Conservation (phyloP, 1,140 invertebrate species). For the Daktulosphaira vitifoliae region DNA sequence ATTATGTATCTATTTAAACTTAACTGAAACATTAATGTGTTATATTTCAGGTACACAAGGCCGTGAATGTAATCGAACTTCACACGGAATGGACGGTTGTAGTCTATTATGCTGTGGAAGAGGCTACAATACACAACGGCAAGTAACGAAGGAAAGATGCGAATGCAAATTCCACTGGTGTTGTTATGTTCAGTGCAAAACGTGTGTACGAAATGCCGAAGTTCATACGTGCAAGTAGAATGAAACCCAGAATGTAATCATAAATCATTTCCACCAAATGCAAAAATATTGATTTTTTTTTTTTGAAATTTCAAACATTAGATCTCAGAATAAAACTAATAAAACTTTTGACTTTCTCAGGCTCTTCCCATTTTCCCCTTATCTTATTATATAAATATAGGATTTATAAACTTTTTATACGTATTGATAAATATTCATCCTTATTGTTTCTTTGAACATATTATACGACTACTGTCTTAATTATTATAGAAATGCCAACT, state of each 20-base stretch:
- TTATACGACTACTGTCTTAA: too few species aligned
- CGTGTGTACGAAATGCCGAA: constrained; percentile 34
- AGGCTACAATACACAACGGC: constrained; percentile 31
- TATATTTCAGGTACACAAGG: constrained; percentile 59
- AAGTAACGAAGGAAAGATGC: constrained; percentile 34
- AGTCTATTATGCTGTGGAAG: constrained; percentile 35
- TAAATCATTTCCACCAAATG: not conserved
- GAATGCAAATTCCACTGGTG: constrained; percentile 39
- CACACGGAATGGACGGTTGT: constrained; percentile 65
- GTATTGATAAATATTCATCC: not conserved
- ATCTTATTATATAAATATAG: not conserved
- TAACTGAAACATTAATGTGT: too few species aligned
- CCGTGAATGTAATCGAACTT: constrained; percentile 70
- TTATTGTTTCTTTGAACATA: constrained; percentile 1
- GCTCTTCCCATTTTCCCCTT: not conserved
- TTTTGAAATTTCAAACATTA: constrained; percentile 18
- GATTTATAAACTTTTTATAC: too few species aligned
- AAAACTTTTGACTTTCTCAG: constrained; percentile 19
- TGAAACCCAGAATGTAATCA: not conserved
- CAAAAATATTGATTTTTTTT: too few species aligned
- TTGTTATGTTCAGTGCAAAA: constrained; percentile 38
- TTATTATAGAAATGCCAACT: not conserved
- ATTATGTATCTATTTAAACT: too few species aligned
- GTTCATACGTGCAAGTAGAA: constrained; percentile 36
- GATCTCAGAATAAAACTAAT: constrained; percentile 26